Conservation (phyloP, 2,113 vertebrate species). For the Cariama cristata region DNA sequence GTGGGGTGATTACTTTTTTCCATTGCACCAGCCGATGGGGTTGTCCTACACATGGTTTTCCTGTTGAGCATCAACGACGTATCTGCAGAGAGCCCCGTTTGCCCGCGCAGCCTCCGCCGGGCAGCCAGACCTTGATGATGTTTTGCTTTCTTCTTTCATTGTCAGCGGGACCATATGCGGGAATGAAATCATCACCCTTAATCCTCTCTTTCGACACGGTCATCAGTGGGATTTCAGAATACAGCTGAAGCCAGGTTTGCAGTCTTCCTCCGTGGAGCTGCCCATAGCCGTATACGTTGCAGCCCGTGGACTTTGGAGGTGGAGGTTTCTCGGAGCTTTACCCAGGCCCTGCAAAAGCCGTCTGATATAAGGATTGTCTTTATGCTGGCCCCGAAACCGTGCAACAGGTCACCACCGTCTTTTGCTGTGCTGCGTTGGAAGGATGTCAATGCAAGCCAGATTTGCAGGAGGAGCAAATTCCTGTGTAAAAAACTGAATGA, state of each 20-base stretch:
- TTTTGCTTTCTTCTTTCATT: neutral
- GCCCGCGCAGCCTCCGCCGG: neutral
- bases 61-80: neutral
- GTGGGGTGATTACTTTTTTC: conserved; percentile 49
- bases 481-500: neutral
- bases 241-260: neutral
- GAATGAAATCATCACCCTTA: neutral
- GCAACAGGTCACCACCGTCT: neutral
- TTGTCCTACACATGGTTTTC: conserved; percentile 44
- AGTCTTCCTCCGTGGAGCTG: neutral
- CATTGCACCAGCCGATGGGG: neutral
- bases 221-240: neutral
- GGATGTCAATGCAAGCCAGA: neutral
- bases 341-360: neutral
- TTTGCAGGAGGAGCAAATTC: neutral
- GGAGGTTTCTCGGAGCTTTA: neutral
- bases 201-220: fast-evolving
- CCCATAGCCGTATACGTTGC: fast-evolving
- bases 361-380: neutral
- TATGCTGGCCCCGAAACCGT: fast-evolving
- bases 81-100: neutral
- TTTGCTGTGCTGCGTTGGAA: neutral
- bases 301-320: fast-evolving
- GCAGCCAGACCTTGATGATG: neutral
- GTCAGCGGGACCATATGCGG: neutral